Evolutionary conservation across 2,113 vertebrate species (phyloP).

Genomic region (Ailurus styani): DNA sequence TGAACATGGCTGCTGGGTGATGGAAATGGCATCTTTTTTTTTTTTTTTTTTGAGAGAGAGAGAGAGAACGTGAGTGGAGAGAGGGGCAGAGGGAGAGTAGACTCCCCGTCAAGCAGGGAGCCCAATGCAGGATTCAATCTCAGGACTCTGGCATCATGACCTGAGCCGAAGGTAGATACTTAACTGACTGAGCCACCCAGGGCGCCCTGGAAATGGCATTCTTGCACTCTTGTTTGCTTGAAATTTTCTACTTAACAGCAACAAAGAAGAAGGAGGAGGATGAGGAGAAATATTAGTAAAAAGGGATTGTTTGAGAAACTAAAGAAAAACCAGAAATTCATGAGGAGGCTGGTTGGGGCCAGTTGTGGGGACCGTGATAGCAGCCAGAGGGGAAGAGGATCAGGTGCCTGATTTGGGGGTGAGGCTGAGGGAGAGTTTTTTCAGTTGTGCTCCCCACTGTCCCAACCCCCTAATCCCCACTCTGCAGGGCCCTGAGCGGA

Average conservation of each 20-base stretch:
- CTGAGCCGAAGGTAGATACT: too few species aligned
- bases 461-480: accelerated
- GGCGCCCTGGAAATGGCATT: not conserved
- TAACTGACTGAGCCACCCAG: too few species aligned
- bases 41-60: too few species aligned
- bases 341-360: not conserved
- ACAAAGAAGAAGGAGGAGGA: not conserved
- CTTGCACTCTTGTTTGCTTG: not conserved
- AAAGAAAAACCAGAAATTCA: not conserved
- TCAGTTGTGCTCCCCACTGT: not conserved
- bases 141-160: too few species aligned
- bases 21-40: not conserved
- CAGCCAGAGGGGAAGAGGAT: not conserved
- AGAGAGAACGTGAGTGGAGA: too few species aligned
- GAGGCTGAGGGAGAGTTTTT: not conserved
- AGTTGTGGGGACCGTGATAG: not conserved
- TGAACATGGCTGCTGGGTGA: not conserved
- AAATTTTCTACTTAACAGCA: not conserved
- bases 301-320: not conserved
- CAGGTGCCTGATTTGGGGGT: not conserved
- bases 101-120: too few species aligned
- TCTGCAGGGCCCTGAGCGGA: not conserved
- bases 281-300: not conserved
- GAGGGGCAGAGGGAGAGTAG: too few species aligned
- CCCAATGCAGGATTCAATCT: too few species aligned